Conservation (phyloP, 2,888 invertebrate species). For the Lepidonotus clava region DNA sequence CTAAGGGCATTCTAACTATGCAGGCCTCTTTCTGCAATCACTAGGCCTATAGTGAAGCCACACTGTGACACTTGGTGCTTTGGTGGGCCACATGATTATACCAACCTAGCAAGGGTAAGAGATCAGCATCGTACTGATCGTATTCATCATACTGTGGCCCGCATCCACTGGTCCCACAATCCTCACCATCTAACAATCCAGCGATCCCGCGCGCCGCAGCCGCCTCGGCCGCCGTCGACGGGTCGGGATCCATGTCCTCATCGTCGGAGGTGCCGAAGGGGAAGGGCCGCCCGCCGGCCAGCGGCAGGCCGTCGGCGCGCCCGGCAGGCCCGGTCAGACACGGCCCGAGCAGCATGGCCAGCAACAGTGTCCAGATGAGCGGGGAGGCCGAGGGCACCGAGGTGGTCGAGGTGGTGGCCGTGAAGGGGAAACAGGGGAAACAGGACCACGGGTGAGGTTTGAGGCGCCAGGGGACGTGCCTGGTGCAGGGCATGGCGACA, state of each 20-base stretch:
- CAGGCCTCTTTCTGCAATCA: too few species aligned
- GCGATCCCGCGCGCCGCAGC: neutral
- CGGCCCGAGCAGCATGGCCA: neutral
- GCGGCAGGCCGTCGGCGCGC: neutral
- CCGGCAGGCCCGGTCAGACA: neutral
- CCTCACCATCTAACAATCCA: constrained; percentile 33
- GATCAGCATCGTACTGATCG: constrained; percentile 17
- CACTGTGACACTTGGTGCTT: too few species aligned
- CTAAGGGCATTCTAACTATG: too few species aligned
- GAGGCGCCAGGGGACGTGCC: constrained; percentile 1
- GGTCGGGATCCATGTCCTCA: constrained; percentile 1
- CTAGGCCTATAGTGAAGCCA: too few species aligned
- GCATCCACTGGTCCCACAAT: constrained; percentile 33
- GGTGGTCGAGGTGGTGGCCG: neutral
- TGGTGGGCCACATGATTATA: too few species aligned
- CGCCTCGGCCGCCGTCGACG: neutral
- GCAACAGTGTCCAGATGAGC: neutral
- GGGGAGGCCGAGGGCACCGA: neutral
- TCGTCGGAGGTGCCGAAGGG: constrained; percentile 25
- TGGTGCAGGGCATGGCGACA: constrained; percentile 5
- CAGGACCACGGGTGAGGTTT: neutral
- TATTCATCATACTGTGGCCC: constrained; percentile 43
- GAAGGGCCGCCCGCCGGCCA: constrained; percentile 24
- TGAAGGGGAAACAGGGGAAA: too few species aligned
- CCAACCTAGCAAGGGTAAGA: constrained; percentile 22